Percentiles rank a stretch among this genome's conserved stretches.
These are phyloP conservation scores for Ophioninae sp. DNA, from an alignment of 2,888 invertebrate species.

Conservation along the genomic window DNA sequence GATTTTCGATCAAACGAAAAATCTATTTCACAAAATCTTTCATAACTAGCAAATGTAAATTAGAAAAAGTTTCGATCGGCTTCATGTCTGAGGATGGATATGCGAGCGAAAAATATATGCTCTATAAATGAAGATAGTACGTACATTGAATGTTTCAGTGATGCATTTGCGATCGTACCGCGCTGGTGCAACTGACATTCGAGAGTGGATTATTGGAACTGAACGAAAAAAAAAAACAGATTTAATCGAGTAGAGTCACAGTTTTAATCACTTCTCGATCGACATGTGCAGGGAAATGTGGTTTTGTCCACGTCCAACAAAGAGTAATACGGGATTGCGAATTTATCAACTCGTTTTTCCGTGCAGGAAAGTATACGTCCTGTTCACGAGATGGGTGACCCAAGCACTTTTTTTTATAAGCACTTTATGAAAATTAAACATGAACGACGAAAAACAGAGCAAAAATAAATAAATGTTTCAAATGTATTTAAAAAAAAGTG, in stretches of 20 bases:
- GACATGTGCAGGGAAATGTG: slow-evolving; percentile 1
- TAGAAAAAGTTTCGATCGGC: background rate
- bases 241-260: background rate
- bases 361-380: background rate
- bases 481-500: background rate
- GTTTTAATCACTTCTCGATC: slow-evolving; percentile 24
- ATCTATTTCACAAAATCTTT: background rate
- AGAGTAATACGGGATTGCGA: background rate
- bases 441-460: background rate
- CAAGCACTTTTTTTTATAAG: background rate
- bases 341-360: slow-evolving; percentile 2
- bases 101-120: background rate
- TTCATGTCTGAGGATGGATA: background rate
- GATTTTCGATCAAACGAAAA: background rate
- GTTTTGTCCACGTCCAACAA: slow-evolving; percentile 5
- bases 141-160: background rate
- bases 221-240: slow-evolving; percentile 5
- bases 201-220: slow-evolving; percentile 10
- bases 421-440: background rate
- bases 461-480: background rate
- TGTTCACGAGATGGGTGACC: too few species aligned
- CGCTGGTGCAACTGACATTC: slow-evolving; percentile 30
- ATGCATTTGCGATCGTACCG: background rate
- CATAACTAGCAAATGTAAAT: background rate
- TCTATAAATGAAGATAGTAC: background rate